Percentiles rank a stretch among this genome's conserved stretches.
These are phyloP conservation scores for Ficedula albicollis DNA, from an alignment of 2,797 vertebrate species.

Conservation along the genomic window DNA sequence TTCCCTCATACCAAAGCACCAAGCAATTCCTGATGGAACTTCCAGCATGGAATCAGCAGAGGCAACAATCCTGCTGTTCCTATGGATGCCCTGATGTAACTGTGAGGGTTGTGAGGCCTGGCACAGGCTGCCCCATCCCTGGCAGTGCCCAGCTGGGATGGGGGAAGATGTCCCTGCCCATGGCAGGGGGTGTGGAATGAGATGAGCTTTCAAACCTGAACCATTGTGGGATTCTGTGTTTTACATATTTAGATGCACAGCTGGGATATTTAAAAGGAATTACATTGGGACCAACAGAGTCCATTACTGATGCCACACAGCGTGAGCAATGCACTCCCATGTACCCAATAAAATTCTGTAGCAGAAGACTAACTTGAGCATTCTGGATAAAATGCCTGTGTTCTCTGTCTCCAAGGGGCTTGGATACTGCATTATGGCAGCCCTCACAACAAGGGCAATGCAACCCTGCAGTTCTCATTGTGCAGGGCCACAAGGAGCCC, in stretches of 20 bases:
- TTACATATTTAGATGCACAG: background rate
- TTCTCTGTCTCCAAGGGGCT: background rate
- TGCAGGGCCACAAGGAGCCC: background rate
- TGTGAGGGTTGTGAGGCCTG: background rate
- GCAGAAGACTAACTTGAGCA: background rate
- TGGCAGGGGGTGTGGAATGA: background rate
- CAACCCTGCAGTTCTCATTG: background rate
- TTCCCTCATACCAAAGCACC: background rate
- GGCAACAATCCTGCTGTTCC: background rate
- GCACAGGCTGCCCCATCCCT: background rate
- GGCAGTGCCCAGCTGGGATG: background rate
- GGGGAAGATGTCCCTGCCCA: background rate
- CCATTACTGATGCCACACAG: background rate
- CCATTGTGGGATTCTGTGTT: background rate
- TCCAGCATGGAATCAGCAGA: background rate
- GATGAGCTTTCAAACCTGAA: background rate
- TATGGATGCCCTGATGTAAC: rapidly evolving
- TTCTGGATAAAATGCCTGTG: background rate
- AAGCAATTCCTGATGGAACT: background rate
- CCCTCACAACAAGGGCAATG: background rate
- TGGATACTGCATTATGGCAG: background rate
- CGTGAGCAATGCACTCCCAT: background rate
- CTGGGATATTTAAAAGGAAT: background rate
- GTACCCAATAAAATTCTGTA: background rate
- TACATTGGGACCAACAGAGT: background rate